Evolutionary conservation across 1,140 invertebrate genomes (phyloP).

Genomic region (Mercenaria mercenaria): DNA sequence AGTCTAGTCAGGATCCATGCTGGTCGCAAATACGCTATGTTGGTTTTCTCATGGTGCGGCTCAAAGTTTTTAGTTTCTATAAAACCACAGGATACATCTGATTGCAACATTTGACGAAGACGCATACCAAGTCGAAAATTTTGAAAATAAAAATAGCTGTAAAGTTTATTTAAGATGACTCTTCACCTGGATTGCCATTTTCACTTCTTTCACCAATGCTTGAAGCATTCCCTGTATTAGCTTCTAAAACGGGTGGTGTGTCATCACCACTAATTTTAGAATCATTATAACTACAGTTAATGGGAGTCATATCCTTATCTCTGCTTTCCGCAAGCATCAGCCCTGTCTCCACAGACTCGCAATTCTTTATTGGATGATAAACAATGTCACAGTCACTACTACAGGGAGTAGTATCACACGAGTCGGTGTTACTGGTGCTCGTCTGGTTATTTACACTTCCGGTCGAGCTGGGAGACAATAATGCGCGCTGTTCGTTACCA

Average conservation of each 20-base stretch:
- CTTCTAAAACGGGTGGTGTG: background rate
- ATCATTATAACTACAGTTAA: background rate
- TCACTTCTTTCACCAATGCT: background rate
- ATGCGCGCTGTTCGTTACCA: background rate
- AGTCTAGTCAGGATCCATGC: no score
- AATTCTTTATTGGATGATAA: background rate
- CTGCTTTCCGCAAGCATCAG: background rate
- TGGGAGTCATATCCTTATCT: background rate
- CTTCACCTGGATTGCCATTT: background rate
- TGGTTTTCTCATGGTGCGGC: no score
- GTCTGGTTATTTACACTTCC: conserved; percentile 36
- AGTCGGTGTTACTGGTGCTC: conserved; percentile 8
- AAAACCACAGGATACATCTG: no score
- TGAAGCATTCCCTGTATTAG: background rate
- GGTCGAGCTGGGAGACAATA: conserved; percentile 6
- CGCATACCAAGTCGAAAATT: background rate
- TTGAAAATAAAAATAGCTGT: background rate
- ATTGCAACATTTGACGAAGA: no score
- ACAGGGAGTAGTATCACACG: background rate
- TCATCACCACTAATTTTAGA: background rate
- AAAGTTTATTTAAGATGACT: conserved; percentile 11
- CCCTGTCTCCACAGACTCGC: background rate
- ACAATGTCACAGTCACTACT: conserved; percentile 26
- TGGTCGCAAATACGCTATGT: no score
- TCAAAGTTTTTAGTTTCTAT: no score